Evolutionary conservation across 2,888 invertebrate species (phyloP), one percentile per base, ranked within the genome.

Genomic region (Nomada fucata): DNA sequence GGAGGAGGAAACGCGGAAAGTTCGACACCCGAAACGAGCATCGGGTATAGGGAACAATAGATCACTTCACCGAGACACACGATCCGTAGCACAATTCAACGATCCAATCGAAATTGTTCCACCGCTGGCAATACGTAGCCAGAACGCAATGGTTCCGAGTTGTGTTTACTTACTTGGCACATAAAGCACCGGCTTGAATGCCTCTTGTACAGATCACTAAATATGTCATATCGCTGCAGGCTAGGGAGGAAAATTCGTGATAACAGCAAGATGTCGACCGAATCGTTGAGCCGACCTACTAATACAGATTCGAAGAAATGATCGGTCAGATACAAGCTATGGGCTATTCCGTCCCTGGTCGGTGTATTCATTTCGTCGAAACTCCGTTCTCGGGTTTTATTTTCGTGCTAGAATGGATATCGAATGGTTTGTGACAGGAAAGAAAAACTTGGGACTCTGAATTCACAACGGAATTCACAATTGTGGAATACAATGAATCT

Each of bases 41-140:
- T 68, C 64, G 73, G 80, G 83, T 84, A 82, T 52, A 68, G 76
- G 79, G 84, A 86, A 88, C 88, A 86, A 90, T 90, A 89, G 86
- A 89, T 89, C 89, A 89, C 89, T 88, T 88, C 73, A 67, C 67
- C 57, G 68, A 82, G 89, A 89, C 87, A 89, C 73, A 83, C 88
- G 86, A 87, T 89, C 78, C 79, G 79, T 76, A 84, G 80, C 75
- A 85, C 84, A 77, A 82, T 84, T 44, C 67, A 53, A 47, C 50
- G 26, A 42, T 55, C 80, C 86, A 87, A 88, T 88, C 87, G 89
- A 88, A 90, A 90, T 81, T 86, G 83, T 83, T 81, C 86, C 84
- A 83, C 75, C 82, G 81, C 76, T 72, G 76, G 75, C 74, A 74
- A 81, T 78, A 73, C 47, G 72, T 75, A 47, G 60, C n/a, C 59